phyloP scores from a whole-genome alignment of 1,140 invertebrate genomes.

The Galleria mellonella region DNA sequence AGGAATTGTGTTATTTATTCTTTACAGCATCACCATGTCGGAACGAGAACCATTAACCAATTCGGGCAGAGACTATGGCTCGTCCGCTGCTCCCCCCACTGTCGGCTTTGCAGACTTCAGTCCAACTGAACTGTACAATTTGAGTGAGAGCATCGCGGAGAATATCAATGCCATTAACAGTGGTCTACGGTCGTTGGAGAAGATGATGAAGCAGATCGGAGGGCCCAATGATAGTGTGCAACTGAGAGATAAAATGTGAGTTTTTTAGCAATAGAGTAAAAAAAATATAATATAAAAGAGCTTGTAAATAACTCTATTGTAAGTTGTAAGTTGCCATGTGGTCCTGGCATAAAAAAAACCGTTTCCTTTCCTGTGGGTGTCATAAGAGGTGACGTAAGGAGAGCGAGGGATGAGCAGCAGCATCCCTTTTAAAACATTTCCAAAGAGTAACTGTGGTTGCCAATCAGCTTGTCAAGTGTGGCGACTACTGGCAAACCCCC shows the following conservation, averaged over 20 bases:
- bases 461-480: too few relatives aligned
- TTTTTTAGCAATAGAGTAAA: too few relatives aligned
- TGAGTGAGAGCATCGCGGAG: slow-evolving; percentile 84
- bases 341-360: too few relatives aligned
- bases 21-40: slow-evolving; percentile 40
- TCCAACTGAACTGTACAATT: slow-evolving; percentile 82
- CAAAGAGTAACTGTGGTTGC: too few relatives aligned
- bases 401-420: too few relatives aligned
- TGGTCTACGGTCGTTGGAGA: slow-evolving; percentile 81
- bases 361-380: too few relatives aligned
- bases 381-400: too few relatives aligned
- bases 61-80: slow-evolving; percentile 72
- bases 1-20: not conserved
- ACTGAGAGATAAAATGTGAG: slow-evolving; percentile 61
- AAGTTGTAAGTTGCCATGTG: too few relatives aligned
- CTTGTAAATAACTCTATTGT: too few relatives aligned
- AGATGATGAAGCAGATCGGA: slow-evolving; percentile 84
- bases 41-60: slow-evolving; percentile 57
- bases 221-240: slow-evolving; percentile 79
- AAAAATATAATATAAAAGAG: too few relatives aligned
- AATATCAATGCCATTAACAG: slow-evolving; percentile 86
- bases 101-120: slow-evolving; percentile 80
- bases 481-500: too few relatives aligned
- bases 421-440: too few relatives aligned
- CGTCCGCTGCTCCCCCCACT: slow-evolving; percentile 73